Evolutionary conservation across 2,113 vertebrate genomes (phyloP).

Genomic region (Ptilonorhynchus violaceus): DNA sequence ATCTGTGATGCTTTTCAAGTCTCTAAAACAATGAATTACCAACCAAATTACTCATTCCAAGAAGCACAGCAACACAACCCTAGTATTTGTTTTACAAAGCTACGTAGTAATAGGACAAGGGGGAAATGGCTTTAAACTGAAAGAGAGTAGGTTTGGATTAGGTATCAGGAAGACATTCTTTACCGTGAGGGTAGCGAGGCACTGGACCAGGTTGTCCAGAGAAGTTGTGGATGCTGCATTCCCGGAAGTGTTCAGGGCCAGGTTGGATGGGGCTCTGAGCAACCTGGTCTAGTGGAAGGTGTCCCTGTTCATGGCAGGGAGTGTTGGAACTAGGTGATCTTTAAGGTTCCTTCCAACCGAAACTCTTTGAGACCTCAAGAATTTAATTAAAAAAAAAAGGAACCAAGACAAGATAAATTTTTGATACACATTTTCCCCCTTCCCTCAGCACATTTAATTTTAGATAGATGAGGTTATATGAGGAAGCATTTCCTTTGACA

Average conservation of each 20-base stretch:
- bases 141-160: background rate
- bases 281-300: background rate
- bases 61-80: background rate
- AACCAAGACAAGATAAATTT: background rate
- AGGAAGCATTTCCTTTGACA: background rate
- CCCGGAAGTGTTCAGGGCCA: background rate
- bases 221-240: background rate
- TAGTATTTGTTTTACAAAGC: background rate
- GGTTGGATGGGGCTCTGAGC: background rate
- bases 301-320: background rate
- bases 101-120: background rate
- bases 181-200: background rate
- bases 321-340: background rate
- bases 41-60: background rate
- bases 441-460: background rate
- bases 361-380: background rate
- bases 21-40: background rate
- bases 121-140: background rate
- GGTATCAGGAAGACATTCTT: background rate
- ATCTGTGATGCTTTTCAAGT: background rate
- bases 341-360: background rate
- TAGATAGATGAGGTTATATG: background rate
- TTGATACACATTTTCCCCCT: accelerated
- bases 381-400: background rate
- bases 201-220: background rate